Evolutionary conservation across 2,113 vertebrate genomes (phyloP).

Genomic region (Hippocampus comes): DNA sequence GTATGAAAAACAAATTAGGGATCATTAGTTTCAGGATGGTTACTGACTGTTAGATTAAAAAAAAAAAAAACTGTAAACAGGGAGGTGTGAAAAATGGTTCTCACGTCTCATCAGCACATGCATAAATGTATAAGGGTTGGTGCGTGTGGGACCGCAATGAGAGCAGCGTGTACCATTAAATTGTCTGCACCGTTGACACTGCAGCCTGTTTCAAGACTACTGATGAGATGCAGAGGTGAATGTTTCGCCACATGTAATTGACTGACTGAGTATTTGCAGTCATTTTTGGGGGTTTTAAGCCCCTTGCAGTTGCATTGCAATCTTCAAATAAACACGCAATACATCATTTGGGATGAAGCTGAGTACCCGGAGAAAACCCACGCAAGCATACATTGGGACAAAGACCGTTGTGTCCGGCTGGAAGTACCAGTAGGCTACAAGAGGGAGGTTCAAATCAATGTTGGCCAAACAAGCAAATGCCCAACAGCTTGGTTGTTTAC

Average conservation of each 20-base stretch:
- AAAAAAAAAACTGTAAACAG: neutral
- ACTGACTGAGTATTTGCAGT: slow-evolving; percentile 44
- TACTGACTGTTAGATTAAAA: neutral
- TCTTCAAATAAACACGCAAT: too few species aligned
- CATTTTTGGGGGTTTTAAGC: slow-evolving; percentile 18
- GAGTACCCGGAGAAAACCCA: too few species aligned
- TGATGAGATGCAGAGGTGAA: slow-evolving; percentile 57
- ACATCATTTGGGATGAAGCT: too few species aligned
- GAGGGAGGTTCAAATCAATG: too few species aligned
- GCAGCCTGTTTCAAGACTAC: slow-evolving; percentile 57
- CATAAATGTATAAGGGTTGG: slow-evolving; percentile 40
- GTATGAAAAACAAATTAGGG: neutral
- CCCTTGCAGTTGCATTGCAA: slow-evolving; percentile 11
- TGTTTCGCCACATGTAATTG: slow-evolving; percentile 42
- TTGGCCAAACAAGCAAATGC: too few species aligned
- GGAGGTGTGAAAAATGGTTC: slow-evolving; percentile 4
- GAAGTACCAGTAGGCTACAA: too few species aligned
- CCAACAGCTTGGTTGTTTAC: too few species aligned
- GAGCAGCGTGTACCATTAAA: slow-evolving; percentile 35
- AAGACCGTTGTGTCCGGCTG: too few species aligned
- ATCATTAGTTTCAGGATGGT: neutral
- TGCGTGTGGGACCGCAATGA: neutral
- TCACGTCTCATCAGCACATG: slow-evolving; percentile 25
- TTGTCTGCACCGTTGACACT: slow-evolving; percentile 44
- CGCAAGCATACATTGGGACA: too few species aligned